phyloP scores from a whole-genome alignment of 2,113 vertebrate species.

The Ceyx melanurus region DNA sequence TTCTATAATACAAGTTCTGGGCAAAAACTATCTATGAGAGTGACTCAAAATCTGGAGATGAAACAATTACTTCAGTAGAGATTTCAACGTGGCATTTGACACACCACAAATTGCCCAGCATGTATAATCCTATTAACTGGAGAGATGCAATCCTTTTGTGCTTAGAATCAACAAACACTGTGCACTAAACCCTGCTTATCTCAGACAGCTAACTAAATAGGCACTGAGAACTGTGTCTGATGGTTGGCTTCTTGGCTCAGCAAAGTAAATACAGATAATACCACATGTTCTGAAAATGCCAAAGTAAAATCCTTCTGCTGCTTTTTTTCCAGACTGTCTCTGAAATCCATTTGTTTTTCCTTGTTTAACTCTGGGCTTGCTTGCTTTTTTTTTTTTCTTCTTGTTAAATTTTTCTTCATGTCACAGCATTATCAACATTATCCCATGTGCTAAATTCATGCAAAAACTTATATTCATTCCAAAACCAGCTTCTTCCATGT shows the following conservation, averaged over 20 bases:
- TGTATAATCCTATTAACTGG: slow-evolving; percentile 35
- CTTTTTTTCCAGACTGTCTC: background rate
- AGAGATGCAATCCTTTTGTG: slow-evolving; percentile 26
- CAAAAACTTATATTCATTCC: background rate
- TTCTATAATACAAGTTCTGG: background rate
- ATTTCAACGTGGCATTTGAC: slow-evolving; percentile 9
- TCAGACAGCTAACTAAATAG: background rate
- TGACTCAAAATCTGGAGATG: background rate
- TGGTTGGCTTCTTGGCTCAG: background rate
- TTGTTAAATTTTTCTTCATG: background rate
- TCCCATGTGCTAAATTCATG: background rate
- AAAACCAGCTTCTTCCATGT: background rate
- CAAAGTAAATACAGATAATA: slow-evolving; percentile 1
- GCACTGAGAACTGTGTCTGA: background rate
- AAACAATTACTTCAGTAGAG: slow-evolving; percentile 23
- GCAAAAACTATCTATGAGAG: background rate
- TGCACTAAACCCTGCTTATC: background rate
- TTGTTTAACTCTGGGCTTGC: background rate
- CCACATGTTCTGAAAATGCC: background rate
- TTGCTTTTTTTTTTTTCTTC: background rate
- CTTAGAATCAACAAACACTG: slow-evolving; percentile 24
- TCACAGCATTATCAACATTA: background rate
- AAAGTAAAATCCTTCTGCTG: background rate
- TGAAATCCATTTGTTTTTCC: background rate
- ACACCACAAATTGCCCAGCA: background rate